phyloP scores from a whole-genome alignment of 2,113 vertebrate species.

The Nothobranchius furzeri region DNA sequence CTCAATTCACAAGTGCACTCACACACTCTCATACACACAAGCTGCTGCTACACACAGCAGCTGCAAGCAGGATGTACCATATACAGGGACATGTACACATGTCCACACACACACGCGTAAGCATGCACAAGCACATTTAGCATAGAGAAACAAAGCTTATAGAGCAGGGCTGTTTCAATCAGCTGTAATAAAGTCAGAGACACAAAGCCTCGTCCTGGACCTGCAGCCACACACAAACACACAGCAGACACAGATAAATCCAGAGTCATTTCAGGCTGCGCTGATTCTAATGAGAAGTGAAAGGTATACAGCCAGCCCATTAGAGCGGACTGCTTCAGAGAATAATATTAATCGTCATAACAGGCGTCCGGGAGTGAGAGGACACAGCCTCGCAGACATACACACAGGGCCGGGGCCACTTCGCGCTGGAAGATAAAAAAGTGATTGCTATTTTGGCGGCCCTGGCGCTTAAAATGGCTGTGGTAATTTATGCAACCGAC shows the following conservation, averaged over 20 bases:
- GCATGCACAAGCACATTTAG: constrained; percentile 27
- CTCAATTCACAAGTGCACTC: constrained; percentile 41
- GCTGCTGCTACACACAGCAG: constrained; percentile 48
- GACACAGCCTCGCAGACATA: constrained; percentile 35
- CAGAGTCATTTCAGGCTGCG: constrained; percentile 59
- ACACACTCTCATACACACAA: constrained; percentile 12
- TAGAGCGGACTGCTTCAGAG: constrained; percentile 78
- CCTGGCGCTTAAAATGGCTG: constrained; percentile 76
- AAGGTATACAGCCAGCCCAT: constrained; percentile 79
- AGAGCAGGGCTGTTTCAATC: constrained; percentile 62
- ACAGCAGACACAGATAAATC: constrained; percentile 51
- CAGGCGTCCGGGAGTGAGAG: constrained; percentile 70
- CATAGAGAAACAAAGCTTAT: constrained; percentile 43
- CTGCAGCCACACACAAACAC: constrained; percentile 12
- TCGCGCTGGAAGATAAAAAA: constrained; percentile 60
- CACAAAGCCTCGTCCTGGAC: constrained; percentile 33
- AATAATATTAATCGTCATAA: constrained; percentile 83
- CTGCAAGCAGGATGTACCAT: constrained; percentile 54
- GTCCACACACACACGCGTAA: background rate
- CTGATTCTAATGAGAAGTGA: constrained; percentile 80
- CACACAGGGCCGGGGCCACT: constrained; percentile 59
- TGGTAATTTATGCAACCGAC: constrained; percentile 84
- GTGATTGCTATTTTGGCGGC: constrained; percentile 83
- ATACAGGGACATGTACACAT: background rate
- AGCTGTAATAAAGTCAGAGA: constrained; percentile 54